Base-by-base conservation (phyloP, 1,140 invertebrate genomes). In the Calycopis cecrops region DNA sequence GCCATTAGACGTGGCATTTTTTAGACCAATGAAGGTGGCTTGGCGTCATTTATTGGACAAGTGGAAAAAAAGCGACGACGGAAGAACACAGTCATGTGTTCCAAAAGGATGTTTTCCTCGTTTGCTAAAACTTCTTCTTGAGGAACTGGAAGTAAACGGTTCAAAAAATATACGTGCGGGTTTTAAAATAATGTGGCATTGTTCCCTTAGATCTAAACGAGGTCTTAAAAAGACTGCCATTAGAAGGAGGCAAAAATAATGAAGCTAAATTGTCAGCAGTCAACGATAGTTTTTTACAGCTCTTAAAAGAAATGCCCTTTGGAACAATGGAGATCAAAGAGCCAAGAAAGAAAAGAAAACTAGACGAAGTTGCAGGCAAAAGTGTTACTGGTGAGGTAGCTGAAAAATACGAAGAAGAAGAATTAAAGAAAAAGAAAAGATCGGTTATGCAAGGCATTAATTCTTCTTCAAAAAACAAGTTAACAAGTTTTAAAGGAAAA, bases 11-110 rank as follows among this genome's bases (percentile, higher is more conserved):
- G 34, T 55, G 4, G 44, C 42, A 37, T 9, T 55, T 12, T 55
- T 47, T 18, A 55, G 53, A 21, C 53, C 44, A 3, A 55, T 55
- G 53, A 55, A 55, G 7, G 48, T 48, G 10, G n/a, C n/a, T 48
- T 55, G 42, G 53, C 53, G 53, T n/a, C 12, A 55, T 1, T 38
- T 55, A 3, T 48, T 55, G 33, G 33, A 16, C 11, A 55, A 48
- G 21, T 55, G 44, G 53, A 55, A 55, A 4, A 55, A 35, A 55
- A 48, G 9, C 14, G 42, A 55, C 12, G 28, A 48, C 18, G 33
- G 34, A 4, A 37, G 33, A 48, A 35, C 44, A 16, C 33, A 48
- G 21, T 55, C 53, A 55, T 35, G 33, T 44, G 40, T 53, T 12
- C 53, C 42, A 47, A 48, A 48, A 12, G 33, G 34, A 35, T 37